Evolutionary conservation across 1,140 invertebrate genomes (phyloP).

Genomic region (Drosophila takahashii): DNA sequence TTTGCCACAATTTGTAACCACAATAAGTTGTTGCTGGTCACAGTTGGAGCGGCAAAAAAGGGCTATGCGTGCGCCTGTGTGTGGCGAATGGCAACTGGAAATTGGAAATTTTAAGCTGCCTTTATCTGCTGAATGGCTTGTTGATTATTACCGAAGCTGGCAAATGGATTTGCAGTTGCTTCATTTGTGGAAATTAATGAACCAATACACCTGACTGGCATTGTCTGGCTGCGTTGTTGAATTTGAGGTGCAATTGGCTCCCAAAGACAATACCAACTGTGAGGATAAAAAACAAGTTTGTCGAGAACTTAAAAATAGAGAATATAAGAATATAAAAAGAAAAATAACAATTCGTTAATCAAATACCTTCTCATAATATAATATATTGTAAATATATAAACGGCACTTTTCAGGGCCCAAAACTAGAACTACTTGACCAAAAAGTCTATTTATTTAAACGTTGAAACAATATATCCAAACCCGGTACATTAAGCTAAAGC

Average conservation of each 20-base stretch:
- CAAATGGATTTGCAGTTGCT: constrained; percentile 34
- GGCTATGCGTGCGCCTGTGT: constrained; percentile 1
- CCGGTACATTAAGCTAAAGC: too few relatives aligned
- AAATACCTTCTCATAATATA: too few relatives aligned
- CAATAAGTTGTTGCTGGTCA: constrained; percentile 74
- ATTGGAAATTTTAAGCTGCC: constrained; percentile 59
- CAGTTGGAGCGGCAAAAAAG: constrained; percentile 39
- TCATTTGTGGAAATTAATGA: constrained; percentile 44
- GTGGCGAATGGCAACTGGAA: constrained; percentile 47
- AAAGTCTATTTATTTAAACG: neutral
- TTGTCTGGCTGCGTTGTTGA: neutral
- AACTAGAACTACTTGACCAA: neutral
- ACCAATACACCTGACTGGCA: constrained; percentile 9
- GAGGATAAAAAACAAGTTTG: too few relatives aligned
- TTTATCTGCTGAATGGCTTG: constrained; percentile 60
- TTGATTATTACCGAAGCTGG: constrained; percentile 60
- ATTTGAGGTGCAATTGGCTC: neutral
- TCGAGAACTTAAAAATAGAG: too few relatives aligned
- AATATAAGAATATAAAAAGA: too few relatives aligned
- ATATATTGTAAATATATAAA: too few relatives aligned
- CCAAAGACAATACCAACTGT: neutral
- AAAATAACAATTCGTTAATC: too few relatives aligned
- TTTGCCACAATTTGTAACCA: constrained; percentile 78
- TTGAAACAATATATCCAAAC: too few relatives aligned
- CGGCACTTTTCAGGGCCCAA: neutral